Evolutionary conservation across 2,113 vertebrate genomes (phyloP), one percentile per base, ranked within the genome.

Genomic region (Brachypodius melanocephalos): DNA sequence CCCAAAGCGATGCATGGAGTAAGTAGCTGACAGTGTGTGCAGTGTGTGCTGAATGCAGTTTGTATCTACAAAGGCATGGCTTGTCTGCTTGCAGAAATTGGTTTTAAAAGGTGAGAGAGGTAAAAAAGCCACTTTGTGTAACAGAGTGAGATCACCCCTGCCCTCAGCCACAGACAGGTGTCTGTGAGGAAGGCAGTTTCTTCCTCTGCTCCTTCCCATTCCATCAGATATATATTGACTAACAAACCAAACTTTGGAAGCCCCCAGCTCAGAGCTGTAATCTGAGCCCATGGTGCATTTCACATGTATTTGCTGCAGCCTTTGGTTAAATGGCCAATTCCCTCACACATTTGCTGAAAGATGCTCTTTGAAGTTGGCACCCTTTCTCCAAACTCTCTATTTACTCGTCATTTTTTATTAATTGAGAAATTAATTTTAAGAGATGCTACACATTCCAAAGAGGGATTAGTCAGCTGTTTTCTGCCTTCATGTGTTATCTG

Each of bases 1-100:
- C 76, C 99, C 99, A 87, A 99, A 99, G 97, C 98, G 98, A 89
- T 98, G 98, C 92, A 97, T 98, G 96, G 99, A 99, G 99, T 99
- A 98, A 98, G 98, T 98, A 88, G 34, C 78, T 88, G 78, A 14
- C 88, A 61, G 18, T 13, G 38, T 13, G 38, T 32, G 38, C 58
- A 83, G 34, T n/a, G 34, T 1, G 2, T 94, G 59, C 76, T 84
- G 63, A 79, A 7, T 59, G 21, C 26, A 45, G 8, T 4, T 62
- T 68, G 34, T 31, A 5, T 57, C 67, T 52, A 2, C 42, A 63
- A 21, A 59, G 8, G 11, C 36, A 12, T 36, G 69, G 48, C 45
- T 75, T 67, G 16, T 59, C 54, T 85, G n/a, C 80, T 28, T 77
- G 31, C 72, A 55, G 32, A 51, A 84, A 6, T 51, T 29, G 19